These are phyloP conservation scores for Penaeus monodon DNA, from an alignment of 2,888 invertebrate species.

Conservation along the genomic window DNA sequence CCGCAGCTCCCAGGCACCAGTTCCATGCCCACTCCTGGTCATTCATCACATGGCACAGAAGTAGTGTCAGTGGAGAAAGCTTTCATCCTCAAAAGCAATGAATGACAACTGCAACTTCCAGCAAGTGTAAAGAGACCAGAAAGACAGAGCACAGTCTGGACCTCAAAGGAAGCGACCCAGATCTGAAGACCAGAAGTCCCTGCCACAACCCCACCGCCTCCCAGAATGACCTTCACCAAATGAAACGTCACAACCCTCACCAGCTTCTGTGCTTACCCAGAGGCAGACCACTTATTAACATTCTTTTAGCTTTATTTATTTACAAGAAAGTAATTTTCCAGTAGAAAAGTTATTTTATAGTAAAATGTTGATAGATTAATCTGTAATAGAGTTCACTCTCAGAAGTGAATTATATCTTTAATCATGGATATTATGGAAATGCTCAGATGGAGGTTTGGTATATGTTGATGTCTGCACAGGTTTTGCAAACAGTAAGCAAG, in stretches of 20 bases:
- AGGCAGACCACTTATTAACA: conserved; percentile 8
- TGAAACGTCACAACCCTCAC: conserved; percentile 54
- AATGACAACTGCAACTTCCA: conserved; percentile 28
- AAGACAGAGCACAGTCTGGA: conserved; percentile 22
- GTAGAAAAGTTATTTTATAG: too few relatives aligned
- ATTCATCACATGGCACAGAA: conserved; percentile 34
- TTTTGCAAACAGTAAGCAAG: conserved; percentile 46
- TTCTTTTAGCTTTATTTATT: too few relatives aligned
- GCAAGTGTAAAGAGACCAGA: conserved; percentile 22
- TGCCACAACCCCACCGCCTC: conserved; percentile 45
- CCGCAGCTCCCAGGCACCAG: conserved; percentile 18
- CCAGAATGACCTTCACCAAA: conserved; percentile 31
- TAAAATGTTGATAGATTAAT: too few relatives aligned
- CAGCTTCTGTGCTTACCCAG: conserved; percentile 29
- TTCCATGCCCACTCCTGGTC: conserved; percentile 38
- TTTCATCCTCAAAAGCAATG: conserved; percentile 12
- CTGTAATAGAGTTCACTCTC: too few relatives aligned
- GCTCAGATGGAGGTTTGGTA: neutral
- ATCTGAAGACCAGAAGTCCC: conserved; percentile 14
- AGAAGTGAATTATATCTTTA: neutral
- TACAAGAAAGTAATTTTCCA: too few relatives aligned
- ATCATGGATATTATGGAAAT: neutral
- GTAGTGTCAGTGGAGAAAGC: conserved; percentile 7
- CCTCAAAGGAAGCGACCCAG: conserved; percentile 49
- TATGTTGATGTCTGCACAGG: conserved; percentile 4